Evolutionary conservation across 2,113 vertebrate genomes (phyloP).

Genomic region (Hippotragus niger): DNA sequence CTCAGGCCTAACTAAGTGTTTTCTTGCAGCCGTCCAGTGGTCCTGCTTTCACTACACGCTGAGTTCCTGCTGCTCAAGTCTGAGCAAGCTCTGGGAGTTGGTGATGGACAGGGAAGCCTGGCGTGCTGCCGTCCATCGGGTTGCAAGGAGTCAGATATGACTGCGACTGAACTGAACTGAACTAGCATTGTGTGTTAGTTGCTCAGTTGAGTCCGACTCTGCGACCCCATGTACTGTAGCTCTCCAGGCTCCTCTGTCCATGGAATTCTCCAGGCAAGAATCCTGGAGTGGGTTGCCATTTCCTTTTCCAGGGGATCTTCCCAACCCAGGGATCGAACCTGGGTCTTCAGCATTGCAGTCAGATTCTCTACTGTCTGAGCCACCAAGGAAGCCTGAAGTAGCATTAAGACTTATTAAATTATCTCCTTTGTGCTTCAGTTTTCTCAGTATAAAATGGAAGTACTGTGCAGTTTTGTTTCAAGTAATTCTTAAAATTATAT

Average conservation of each 20-base stretch:
- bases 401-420: background rate
- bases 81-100: background rate
- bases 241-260: background rate
- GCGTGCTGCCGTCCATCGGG: accelerated
- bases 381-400: background rate
- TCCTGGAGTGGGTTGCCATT: background rate
- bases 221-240: background rate
- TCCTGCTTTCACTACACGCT: background rate
- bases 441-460: slow-evolving; percentile 27
- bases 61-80: background rate
- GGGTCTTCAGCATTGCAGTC: background rate
- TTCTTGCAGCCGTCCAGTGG: accelerated
- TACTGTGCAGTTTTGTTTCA: background rate
- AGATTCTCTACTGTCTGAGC: background rate
- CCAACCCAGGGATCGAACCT: background rate
- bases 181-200: background rate
- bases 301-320: background rate
- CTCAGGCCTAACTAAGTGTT: background rate
- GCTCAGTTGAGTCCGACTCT: background rate
- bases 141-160: background rate
- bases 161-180: background rate
- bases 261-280: background rate
- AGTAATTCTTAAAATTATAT: background rate
- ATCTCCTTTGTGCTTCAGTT: background rate
- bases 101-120: background rate